Evolutionary conservation across 1,140 invertebrate species (phyloP).

Genomic region (Heliconius nattereri): DNA sequence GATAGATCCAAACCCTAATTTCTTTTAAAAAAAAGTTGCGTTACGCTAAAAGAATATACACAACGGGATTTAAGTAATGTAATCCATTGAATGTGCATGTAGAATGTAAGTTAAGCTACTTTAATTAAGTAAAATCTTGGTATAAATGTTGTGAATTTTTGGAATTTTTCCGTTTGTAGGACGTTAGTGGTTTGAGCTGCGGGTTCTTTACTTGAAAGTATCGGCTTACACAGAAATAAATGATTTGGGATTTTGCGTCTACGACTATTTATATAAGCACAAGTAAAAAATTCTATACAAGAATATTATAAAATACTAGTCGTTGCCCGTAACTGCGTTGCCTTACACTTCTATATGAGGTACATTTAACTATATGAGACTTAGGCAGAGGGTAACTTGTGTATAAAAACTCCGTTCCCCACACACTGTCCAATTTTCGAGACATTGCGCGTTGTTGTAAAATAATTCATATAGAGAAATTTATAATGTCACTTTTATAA

Average conservation of each 20-base stretch:
- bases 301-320: background rate
- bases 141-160: background rate
- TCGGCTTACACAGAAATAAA: background rate
- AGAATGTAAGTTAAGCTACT: slow-evolving; percentile 3
- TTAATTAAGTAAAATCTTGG: slow-evolving; percentile 1
- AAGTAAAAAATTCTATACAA: background rate
- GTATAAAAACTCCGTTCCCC: too few relatives aligned
- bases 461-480: too few relatives aligned
- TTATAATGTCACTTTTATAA: too few relatives aligned
- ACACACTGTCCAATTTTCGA: too few relatives aligned
- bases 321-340: too few relatives aligned
- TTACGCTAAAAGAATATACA: too few relatives aligned
- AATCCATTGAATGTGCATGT: background rate
- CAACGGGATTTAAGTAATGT: too few relatives aligned
- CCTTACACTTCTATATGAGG: too few relatives aligned
- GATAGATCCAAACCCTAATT: background rate
- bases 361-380: too few relatives aligned
- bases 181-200: background rate
- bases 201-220: background rate
- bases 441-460: too few relatives aligned
- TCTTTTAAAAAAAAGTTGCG: too few relatives aligned
- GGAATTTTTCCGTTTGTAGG: slow-evolving; percentile 1
- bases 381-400: too few relatives aligned
- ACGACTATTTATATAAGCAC: background rate
- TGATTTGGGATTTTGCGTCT: background rate